A percentile compares a stretch with the other conserved stretches of the same genome.
Evolutionary conservation across 2,113 vertebrate genomes (phyloP).

Genomic region (Trematomus loennbergii): DNA sequence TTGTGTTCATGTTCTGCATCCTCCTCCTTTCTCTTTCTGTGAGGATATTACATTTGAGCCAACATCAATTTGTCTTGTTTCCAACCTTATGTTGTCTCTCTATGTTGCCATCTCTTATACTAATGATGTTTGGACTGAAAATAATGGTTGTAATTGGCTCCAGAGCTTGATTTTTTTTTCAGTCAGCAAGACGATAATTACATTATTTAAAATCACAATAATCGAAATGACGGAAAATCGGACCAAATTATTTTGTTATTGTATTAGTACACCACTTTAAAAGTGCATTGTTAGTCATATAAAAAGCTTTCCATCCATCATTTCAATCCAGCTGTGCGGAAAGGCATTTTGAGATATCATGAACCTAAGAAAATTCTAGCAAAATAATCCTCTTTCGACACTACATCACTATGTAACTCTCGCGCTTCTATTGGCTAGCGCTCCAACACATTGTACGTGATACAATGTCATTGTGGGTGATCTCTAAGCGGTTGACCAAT

Average conservation of each 20-base stretch:
- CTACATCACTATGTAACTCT: no score
- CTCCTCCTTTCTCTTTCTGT: background rate
- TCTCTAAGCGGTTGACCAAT: background rate
- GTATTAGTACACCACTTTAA: background rate
- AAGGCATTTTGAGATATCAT: background rate
- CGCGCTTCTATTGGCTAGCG: no score
- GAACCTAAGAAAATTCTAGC: background rate
- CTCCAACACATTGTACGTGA: no score
- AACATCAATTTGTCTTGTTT: constrained; percentile 26
- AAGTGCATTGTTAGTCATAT: background rate
- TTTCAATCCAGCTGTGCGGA: no score
- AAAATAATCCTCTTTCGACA: background rate
- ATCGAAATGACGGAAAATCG: background rate
- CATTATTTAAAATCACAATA: background rate
- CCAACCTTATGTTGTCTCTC: background rate
- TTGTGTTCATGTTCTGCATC: background rate
- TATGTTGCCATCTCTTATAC: constrained; percentile 21
- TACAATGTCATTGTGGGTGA: no score
- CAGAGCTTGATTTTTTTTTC: background rate
- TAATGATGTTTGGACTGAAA: constrained; percentile 36
- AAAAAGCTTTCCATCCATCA: no score
- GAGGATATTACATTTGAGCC: constrained; percentile 26
- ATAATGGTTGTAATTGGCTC: constrained; percentile 6
- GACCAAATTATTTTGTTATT: background rate
- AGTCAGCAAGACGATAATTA: background rate